Base-by-base conservation (phyloP, 1,140 invertebrate species). In the Aporrectodea caliginosa region DNA sequence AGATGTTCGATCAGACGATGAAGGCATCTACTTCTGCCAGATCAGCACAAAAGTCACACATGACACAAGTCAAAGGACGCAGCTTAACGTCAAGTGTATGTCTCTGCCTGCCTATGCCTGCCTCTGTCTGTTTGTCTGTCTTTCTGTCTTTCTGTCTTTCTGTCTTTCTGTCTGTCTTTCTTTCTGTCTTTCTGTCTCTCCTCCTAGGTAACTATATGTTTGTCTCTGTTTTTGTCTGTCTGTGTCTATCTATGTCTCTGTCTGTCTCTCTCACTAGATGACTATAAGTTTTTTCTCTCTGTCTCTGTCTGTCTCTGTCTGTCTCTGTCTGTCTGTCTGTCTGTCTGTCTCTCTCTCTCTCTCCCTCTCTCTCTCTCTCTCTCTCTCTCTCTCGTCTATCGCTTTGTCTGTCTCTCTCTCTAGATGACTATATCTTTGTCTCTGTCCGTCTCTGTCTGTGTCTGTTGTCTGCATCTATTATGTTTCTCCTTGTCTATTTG, bases 21-120 rank as follows among this genome's bases (percentile, higher is more conserved):
- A 78, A 35, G 79, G 73, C 16, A 31, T 74, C 0, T 82, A 82
- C 73, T 32, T 78, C 58, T 82, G 81, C 33, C 75, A 82, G 35
- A 78, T 82, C 33, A 82, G 76, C 69, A 78, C 81, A 1, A 80
- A 78, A 70, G 34, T 74, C 35, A 2, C n/a, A 1, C 32, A 31
- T 16, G 78, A 43, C 6, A 32, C 68, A 16, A 72, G 34, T 31
- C 76, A 77, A 69, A 27, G 32, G 27, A 72, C 76, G 22, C 33
- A 72, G 14, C 75, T 80, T 31, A 80, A 80, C 75, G 79, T 80
- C 16, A 34, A 72, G 32, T 78, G 79, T 80, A 32, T 78, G 79
- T 34, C n/a, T n/a, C n/a, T n/a, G n/a, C n/a, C n/a, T n/a, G n/a
- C n/a, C n/a, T n/a, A n/a, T n/a, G n/a, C n/a, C n/a, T n/a, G n/a